Evolutionary conservation across 2,113 vertebrate genomes (phyloP), one percentile per base, ranked within the genome.

Genomic region (Mus spicilegus): DNA sequence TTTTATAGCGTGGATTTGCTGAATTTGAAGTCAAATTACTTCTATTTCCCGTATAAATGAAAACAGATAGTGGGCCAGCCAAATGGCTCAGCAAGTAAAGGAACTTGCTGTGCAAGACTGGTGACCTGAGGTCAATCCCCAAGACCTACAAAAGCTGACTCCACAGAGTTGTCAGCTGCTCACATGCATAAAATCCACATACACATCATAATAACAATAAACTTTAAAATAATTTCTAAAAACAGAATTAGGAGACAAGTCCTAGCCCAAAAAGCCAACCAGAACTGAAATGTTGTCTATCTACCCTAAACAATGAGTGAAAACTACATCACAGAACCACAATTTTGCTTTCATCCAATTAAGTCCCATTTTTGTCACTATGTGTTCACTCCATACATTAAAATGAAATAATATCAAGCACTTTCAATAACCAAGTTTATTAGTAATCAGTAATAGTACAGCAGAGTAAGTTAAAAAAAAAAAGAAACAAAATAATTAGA

Each of bases 341-440:
- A 24, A 49, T 93, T 87, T 81, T 82, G 89, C 51, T 90, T 94
- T 94, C 28, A 82, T 61, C 24, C 22, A 90, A 95, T 51, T 24
- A 91, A 63, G 39, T 69, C 17, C 89, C 54, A 54, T 73, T 89
- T 72, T 73, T 54, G 73, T 89, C 63, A 90, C 78, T 63, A 16
- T 46, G 12, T 70, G 5, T 70, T 30, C 28, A 63, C 11, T 70
- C 51, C 22, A n/a, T 19, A 20, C 26, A 92, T 54, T 95, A 77
- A 89, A 91, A 36, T 95, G 36, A 91, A 85, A 67, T 36, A 90
- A 58, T 87, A 89, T n/a, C 42, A 72, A 4, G 51, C 39, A 61
- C 19, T 49, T 46, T 89, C n/a, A 88, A 92, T 56, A 88, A 58
- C 63, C 51, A 19, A 94, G 84, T 67, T 8, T 24, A 86, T 78